Evolutionary conservation across 2,113 vertebrate genomes (phyloP).

Genomic region (Columba livia): DNA sequence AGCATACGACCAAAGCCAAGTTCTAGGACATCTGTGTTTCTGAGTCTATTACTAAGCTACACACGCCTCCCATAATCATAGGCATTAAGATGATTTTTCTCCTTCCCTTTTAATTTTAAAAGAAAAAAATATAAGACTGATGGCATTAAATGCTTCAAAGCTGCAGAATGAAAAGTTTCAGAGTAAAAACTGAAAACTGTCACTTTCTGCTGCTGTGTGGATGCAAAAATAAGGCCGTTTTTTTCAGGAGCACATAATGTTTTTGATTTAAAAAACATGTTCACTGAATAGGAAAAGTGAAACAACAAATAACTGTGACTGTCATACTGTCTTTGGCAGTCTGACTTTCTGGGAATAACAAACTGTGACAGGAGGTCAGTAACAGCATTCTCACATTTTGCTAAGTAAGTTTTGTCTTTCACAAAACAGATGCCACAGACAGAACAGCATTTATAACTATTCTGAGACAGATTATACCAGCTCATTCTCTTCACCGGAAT

Average conservation of each 20-base stretch:
- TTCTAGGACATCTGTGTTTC: neutral
- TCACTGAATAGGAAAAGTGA: slow-evolving; percentile 5
- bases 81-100: neutral
- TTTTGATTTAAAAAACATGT: neutral
- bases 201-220: neutral
- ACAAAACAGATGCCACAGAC: slow-evolving; percentile 45
- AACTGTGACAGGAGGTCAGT: slow-evolving; percentile 34
- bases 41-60: neutral
- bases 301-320: slow-evolving; percentile 25
- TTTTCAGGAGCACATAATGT: slow-evolving; percentile 17
- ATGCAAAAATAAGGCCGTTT: slow-evolving; percentile 33
- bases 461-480: neutral
- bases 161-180: neutral
- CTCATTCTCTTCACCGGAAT: neutral
- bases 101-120: neutral
- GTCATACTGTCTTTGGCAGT: neutral
- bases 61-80: neutral
- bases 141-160: neutral
- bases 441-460: neutral
- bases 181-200: neutral
- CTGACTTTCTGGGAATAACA: slow-evolving; percentile 32
- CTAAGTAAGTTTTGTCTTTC: slow-evolving; percentile 58
- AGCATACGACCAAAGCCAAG: neutral
- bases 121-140: neutral
- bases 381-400: slow-evolving; percentile 37